A percentile compares a stretch with the other conserved stretches of the same genome.
Conservation (phyloP, 2,888 invertebrate genomes). For the Ophion ellenae region DNA sequence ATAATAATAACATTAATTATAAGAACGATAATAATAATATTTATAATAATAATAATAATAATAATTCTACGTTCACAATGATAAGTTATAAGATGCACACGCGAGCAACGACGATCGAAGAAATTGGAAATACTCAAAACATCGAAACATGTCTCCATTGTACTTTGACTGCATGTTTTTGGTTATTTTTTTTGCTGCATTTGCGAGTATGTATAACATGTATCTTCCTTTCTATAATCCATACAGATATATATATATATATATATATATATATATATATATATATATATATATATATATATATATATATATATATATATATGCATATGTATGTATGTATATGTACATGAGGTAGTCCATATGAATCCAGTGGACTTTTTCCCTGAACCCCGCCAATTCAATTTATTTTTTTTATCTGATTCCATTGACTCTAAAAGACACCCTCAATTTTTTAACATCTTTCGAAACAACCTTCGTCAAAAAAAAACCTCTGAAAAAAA, state of each 20-base stretch:
- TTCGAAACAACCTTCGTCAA: too few relatives aligned
- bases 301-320: not conserved
- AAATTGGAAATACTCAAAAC: not conserved
- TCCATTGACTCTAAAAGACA: too few relatives aligned
- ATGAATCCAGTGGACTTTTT: too few relatives aligned
- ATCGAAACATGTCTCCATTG: conserved; percentile 21
- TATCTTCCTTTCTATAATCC: conserved; percentile 63
- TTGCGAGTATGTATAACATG: conserved; percentile 46
- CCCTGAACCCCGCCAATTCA: too few relatives aligned
- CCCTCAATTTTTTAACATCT: too few relatives aligned
- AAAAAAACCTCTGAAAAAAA: too few relatives aligned
- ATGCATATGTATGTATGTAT: too few relatives aligned
- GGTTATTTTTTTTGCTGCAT: conserved; percentile 54
- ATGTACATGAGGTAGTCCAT: too few relatives aligned
- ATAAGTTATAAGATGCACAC: not conserved
- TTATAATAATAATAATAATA: not conserved
- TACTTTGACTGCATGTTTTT: conserved; percentile 38
- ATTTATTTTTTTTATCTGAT: too few relatives aligned
- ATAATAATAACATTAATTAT: not conserved
- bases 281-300: conserved; percentile 36
- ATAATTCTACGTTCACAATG: not conserved
- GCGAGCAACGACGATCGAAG: not conserved
- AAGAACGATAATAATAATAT: not conserved
- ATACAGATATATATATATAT: conserved; percentile 35
- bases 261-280: conserved; percentile 3